Evolutionary conservation across 1,140 invertebrate species (phyloP), one percentile per base, ranked within the genome.

Genomic region (Drosophila grimshawi): DNA sequence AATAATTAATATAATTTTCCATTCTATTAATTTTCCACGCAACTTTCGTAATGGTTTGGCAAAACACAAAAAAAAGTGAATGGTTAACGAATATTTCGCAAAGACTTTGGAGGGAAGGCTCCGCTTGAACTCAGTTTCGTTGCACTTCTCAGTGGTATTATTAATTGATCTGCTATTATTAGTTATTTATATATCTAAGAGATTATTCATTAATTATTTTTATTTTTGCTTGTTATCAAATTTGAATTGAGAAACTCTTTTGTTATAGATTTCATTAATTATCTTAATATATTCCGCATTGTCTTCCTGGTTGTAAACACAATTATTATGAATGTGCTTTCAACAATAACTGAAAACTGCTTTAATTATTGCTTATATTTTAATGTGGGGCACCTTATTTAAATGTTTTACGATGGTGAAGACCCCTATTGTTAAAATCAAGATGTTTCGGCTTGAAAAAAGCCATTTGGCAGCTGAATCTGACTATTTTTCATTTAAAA

Each of bases 21-120:
- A 80, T 80, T 80, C 77, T 80, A 80, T 80, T 80, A 80, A 76
- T 59, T 49, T 48, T 48, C 7, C 27, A 76, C 64, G 78, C 71
- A 76, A 85, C 78, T 81, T 89, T 88, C 86, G 85, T 78, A 88
- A 89, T 82, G 80, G 72, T 77, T 76, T 69, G 51, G 46, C 52
- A 41, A 67, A 70, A 53, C 19, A 60, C n/a, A 51, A 63, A 64
- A 43, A 56, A 76, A 88, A 89, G 85, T 85, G 85, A 88, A 89
- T 48, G 85, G 67, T 11, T 41, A 68, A 59, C 27, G 66, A 43
- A 57, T 63, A 51, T 80, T 88, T 88, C 68, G 76, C 60, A 75
- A 55, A 66, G 51, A 56, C 48, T 52, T 57, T 19, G 10, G 39
- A 37, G 37, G 57, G 60, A 75, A 71, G 67, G 59, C 37, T 55